Conservation (phyloP, 2,888 invertebrate genomes). For the Oscheius sp. region DNA sequence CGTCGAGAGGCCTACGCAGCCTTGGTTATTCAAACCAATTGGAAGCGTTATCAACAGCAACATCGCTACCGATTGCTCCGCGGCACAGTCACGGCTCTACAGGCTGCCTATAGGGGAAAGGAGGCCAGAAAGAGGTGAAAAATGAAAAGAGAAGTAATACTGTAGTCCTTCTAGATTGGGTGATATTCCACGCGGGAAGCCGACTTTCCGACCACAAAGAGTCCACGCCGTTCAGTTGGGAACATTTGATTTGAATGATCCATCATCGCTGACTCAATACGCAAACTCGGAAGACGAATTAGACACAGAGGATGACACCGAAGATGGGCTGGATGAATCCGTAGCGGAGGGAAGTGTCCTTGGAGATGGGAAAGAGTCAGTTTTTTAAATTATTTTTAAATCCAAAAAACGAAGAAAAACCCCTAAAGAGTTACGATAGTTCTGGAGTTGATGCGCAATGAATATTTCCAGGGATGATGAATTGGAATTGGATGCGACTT, state of each 20-base stretch:
- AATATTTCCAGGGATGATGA: constrained; percentile 38
- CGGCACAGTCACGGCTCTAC: constrained; percentile 74
- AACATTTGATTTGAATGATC: constrained; percentile 63
- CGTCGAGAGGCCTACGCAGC: constrained; percentile 72
- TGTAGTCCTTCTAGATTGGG: constrained; percentile 33
- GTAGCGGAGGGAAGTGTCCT: constrained; percentile 41
- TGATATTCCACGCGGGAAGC: constrained; percentile 37
- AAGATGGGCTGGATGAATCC: constrained; percentile 50
- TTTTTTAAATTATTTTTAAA: constrained; percentile 19
- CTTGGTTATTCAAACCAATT: constrained; percentile 82
- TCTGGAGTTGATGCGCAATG: neutral
- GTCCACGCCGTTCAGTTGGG: constrained; percentile 58
- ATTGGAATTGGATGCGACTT: constrained; percentile 65
- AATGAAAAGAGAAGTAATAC: neutral
- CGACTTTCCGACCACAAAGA: constrained; percentile 42
- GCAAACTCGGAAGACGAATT: constrained; percentile 45
- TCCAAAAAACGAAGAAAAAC: neutral
- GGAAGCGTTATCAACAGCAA: constrained; percentile 77
- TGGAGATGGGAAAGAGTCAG: constrained; percentile 38
- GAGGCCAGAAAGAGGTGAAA: constrained; percentile 39
- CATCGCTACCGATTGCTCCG: constrained; percentile 79
- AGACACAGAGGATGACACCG: constrained; percentile 41
- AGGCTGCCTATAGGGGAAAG: constrained; percentile 74
- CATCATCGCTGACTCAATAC: constrained; percentile 45
- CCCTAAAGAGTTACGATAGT: neutral